Evolutionary conservation across 2,797 vertebrate species (phyloP).

Genomic region (Gallinago solitaria): DNA sequence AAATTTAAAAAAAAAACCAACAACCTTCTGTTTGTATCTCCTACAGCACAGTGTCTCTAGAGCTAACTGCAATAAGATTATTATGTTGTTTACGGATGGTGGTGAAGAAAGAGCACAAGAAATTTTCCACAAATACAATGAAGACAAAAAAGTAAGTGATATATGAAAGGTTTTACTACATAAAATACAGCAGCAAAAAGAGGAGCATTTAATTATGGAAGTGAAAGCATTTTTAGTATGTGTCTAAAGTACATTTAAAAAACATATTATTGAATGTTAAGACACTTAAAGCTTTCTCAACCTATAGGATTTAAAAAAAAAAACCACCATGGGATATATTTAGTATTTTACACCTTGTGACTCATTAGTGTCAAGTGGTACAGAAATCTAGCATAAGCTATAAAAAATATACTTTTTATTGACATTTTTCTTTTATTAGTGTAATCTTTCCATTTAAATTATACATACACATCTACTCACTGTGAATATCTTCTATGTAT

Average conservation of each 20-base stretch:
- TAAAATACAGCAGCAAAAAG: not conserved
- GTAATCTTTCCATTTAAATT: not conserved
- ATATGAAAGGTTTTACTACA: not conserved
- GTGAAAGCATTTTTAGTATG: not conserved
- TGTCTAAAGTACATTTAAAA: not conserved
- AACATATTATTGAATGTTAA: not conserved
- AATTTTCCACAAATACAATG: conserved; percentile 92
- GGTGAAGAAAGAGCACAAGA: conserved; percentile 96
- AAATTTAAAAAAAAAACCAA: not conserved
- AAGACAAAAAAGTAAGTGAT: conserved; percentile 89
- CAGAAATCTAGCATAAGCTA: not conserved
- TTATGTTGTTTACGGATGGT: conserved; percentile 98
- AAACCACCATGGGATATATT: not conserved
- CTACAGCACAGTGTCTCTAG: conserved; percentile 86
- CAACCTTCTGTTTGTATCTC: not conserved
- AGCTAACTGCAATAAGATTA: conserved; percentile 99
- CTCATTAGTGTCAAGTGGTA: not conserved
- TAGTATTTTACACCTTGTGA: not conserved
- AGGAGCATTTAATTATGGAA: not conserved
- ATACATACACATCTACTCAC: not conserved
- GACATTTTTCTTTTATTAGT: not conserved
- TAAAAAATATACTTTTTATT: not conserved
- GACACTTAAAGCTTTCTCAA: not conserved
- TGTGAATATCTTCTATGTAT: not conserved
- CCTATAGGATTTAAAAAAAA: not conserved